Evolutionary conservation across 2,797 vertebrate species (phyloP).

Genomic region (Distichodus sexfasciatus): DNA sequence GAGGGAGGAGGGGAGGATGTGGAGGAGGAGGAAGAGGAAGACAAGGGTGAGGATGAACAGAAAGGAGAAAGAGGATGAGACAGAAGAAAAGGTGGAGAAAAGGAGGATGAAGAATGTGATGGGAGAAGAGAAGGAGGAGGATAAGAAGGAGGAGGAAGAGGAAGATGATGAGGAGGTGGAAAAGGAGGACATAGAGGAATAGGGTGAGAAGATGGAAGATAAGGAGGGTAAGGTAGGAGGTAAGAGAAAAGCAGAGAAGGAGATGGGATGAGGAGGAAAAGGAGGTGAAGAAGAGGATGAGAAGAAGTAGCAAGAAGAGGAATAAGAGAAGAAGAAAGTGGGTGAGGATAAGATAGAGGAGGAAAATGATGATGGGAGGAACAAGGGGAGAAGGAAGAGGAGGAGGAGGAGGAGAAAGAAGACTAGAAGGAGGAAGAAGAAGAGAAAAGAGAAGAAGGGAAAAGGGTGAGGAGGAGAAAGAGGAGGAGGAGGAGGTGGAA

Average conservation of each 20-base stretch:
- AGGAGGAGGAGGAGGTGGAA: too few species aligned
- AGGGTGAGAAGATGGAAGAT: too few species aligned
- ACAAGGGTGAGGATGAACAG: not conserved
- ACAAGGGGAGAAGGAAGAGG: not conserved
- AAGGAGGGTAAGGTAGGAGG: not conserved
- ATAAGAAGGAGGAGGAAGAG: not conserved
- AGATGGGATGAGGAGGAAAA: too few species aligned
- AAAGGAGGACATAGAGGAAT: not conserved
- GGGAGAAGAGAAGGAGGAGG: not conserved
- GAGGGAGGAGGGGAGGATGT: too few species aligned
- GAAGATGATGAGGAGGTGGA: too few species aligned
- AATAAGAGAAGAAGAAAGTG: too few species aligned
- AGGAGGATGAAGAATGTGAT: not conserved
- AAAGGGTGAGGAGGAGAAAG: too few species aligned
- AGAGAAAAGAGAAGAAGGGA: too few species aligned
- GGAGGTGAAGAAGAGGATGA: too few species aligned
- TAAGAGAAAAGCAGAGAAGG: too few species aligned
- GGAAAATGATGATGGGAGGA: not conserved
- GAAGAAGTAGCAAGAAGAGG: not conserved
- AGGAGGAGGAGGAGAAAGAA: not conserved
- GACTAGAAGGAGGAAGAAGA: too few species aligned
- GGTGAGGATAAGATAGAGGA: too few species aligned
- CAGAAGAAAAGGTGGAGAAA: not conserved
- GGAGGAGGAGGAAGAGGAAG: not conserved
- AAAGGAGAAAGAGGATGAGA: not conserved